Base-by-base conservation (phyloP, 2,797 vertebrate genomes). In the Nannoperca obscura region DNA sequence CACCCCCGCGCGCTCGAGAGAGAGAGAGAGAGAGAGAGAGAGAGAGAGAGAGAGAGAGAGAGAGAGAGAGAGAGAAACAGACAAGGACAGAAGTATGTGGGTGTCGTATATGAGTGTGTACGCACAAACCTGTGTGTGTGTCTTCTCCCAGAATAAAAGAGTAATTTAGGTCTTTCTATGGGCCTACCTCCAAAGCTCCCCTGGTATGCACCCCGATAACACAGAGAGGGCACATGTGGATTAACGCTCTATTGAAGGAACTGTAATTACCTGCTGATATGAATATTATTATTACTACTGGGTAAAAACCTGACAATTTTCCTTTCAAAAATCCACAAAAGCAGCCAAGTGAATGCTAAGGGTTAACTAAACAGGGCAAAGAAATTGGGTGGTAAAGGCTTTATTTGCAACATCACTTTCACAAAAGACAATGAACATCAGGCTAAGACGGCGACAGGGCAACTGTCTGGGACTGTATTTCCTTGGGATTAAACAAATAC, bases 181-280 rank as follows among this genome's bases (percentile, higher is more conserved):
- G 82, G 76, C 72, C 90, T 79, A 86, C 88, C 89, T 91, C 89
- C 78, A 91, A 87, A 91, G 87, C 86, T 81, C 63, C 69, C 71
- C 73, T 63, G 80, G 90, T 82, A 90, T 82, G 85, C 74, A 74
- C 82, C 79, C 80, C 27, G 89, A 93, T 92, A 93, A 93, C 88
- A 88, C 82, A 89, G 73, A 84, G 75, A 88, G 86, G 90, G 81
- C 89, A 90, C 74, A 81, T 68, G 74, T 86, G 91, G 92, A 93
- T 94, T 93, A 94, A 84, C 88, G 74, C 84, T 84, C 85, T 78
- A 91, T 88, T 91, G 81, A 93, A 90, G 75, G 81, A 89, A 90
- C 78, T 88, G 86, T 93, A 94, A 92, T 93, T 93, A 93, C 90
- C 85, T 89, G 84, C 89, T 80, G 83, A 91, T 91, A 89, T 90